Evolutionary conservation across 2,888 invertebrate genomes (phyloP).

Genomic region (Thymelicus lineola): DNA sequence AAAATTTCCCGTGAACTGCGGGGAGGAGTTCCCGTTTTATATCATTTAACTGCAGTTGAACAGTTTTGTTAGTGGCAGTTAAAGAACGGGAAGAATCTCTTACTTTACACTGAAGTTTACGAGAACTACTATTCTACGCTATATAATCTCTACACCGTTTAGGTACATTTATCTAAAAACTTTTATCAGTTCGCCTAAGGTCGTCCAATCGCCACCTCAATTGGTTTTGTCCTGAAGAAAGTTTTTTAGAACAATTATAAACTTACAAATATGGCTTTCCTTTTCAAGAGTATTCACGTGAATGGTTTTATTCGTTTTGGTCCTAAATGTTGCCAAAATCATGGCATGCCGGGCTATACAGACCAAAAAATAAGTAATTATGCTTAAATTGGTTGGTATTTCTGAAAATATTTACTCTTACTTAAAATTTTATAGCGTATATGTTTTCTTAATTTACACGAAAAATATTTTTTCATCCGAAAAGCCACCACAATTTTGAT

Average conservation of each 20-base stretch:
- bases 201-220: too few relatives aligned
- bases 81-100: not conserved
- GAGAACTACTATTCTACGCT: too few relatives aligned
- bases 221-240: not conserved
- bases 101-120: not conserved
- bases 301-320: not conserved
- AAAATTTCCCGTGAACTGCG: constrained; percentile 19
- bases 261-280: not conserved
- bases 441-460: not conserved
- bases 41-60: constrained; percentile 18
- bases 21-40: constrained; percentile 16
- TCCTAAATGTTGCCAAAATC: too few relatives aligned
- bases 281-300: not conserved
- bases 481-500: not conserved
- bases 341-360: too few relatives aligned
- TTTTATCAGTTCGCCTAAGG: not conserved
- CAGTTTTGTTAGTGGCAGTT: not conserved
- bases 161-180: constrained; percentile 1
- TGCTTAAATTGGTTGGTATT: too few relatives aligned
- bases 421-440: too few relatives aligned
- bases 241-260: not conserved
- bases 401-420: too few relatives aligned
- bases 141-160: not conserved
- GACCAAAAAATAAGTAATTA: too few relatives aligned
- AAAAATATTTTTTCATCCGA: not conserved